A percentile compares a stretch with the other conserved stretches of the same genome.
Conservation (phyloP, 1,140 invertebrate genomes). For the Zophobas morio region DNA sequence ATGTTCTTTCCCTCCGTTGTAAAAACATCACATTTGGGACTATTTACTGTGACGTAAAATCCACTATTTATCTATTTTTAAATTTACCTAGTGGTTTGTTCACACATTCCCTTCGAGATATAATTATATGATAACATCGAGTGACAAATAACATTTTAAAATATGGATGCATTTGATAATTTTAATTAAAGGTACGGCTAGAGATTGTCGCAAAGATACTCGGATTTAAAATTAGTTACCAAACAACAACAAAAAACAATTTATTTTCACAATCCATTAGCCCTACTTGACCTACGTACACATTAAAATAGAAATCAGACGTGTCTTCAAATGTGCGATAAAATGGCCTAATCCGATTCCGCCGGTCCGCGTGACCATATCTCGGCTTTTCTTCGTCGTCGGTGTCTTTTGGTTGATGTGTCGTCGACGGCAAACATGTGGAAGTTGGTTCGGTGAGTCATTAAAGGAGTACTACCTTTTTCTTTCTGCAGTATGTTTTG, state of each 20-base stretch:
- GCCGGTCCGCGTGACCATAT: too few species aligned
- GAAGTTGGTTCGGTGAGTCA: conserved; percentile 47
- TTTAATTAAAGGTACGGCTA: conserved; percentile 2
- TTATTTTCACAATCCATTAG: too few species aligned
- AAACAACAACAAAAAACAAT: too few species aligned
- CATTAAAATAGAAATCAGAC: too few species aligned
- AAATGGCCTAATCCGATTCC: too few species aligned
- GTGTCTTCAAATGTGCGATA: too few species aligned
- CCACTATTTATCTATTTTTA: conserved; percentile 24
- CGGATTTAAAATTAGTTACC: too few species aligned
- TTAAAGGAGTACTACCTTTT: conserved; percentile 42
- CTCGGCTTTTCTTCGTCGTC: not conserved
- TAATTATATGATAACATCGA: conserved; percentile 5
- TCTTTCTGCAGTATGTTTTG: conserved; percentile 52
- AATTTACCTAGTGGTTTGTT: conserved; percentile 8
- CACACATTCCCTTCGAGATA: conserved; percentile 18
- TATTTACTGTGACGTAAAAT: conserved; percentile 8
- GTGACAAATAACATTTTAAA: conserved; percentile 16
- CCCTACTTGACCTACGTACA: too few species aligned
- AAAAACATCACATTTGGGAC: conserved; percentile 29
- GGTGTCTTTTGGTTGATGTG: conserved; percentile 5
- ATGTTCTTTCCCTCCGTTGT: conserved; percentile 18
- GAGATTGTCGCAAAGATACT: not conserved
- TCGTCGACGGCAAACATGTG: not conserved
- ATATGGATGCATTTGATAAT: conserved; percentile 14